Percentiles rank a stretch among this genome's conserved stretches.
phyloP scores from a whole-genome alignment of 2,888 invertebrate genomes.

The Sinelater perroti region DNA sequence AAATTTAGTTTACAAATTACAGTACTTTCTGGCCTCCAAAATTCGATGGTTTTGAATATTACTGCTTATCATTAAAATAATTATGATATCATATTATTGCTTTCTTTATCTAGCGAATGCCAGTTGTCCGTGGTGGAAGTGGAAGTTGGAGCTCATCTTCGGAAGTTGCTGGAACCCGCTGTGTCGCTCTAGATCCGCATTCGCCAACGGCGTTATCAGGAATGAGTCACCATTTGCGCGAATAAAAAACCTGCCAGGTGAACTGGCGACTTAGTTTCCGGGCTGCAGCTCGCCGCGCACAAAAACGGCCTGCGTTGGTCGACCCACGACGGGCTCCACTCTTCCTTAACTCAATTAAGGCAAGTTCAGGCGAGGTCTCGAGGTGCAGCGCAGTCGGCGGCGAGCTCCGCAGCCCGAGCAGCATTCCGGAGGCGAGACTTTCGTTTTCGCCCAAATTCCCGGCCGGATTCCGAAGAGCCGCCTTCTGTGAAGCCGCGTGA shows the following conservation, averaged over 20 bases:
- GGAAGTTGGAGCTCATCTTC: too few species aligned
- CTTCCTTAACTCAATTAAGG: conserved; percentile 43
- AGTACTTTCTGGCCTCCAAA: too few species aligned
- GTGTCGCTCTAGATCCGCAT: too few species aligned
- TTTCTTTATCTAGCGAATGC: too few species aligned
- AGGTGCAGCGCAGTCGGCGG: conserved; percentile 14
- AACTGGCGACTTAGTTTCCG: background rate
- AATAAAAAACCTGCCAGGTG: conserved; percentile 2
- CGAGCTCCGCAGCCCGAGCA: conserved; percentile 21
- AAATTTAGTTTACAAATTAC: too few species aligned
- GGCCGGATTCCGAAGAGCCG: conserved; percentile 32
- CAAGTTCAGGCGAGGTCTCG: conserved; percentile 47
- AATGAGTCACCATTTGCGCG: conserved; percentile 2
- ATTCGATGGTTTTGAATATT: too few species aligned
- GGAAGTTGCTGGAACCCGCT: too few species aligned
- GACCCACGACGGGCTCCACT: conserved; percentile 21
- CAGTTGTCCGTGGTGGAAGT: too few species aligned
- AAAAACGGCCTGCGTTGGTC: too few species aligned
- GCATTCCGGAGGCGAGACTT: conserved; percentile 29
- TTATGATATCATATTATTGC: too few species aligned
- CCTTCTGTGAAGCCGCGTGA: conserved; percentile 33
- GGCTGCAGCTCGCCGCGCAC: background rate
- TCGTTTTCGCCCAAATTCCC: conserved; percentile 35
- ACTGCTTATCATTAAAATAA: too few species aligned
- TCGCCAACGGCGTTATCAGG: too few species aligned